Conservation (phyloP, 2,113 vertebrate species). For the Corythaeola cristata region DNA sequence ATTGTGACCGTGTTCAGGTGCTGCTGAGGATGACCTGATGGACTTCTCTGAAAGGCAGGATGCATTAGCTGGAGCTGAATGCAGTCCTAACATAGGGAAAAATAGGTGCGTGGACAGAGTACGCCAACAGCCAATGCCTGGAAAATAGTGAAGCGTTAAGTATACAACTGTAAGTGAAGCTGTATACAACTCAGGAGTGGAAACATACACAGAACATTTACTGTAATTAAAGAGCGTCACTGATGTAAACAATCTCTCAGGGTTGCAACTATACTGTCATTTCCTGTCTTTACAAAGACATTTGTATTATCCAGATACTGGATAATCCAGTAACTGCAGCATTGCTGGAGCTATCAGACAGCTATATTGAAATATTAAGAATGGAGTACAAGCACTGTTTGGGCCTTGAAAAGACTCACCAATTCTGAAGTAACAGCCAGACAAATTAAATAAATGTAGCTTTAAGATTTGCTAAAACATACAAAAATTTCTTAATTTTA, state of each 20-base stretch:
- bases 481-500: not conserved
- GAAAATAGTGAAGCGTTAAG: rapidly evolving
- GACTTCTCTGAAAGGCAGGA: not conserved
- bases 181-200: not conserved
- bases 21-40: not conserved
- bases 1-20: not conserved
- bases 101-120: not conserved
- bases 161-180: not conserved
- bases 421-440: not conserved
- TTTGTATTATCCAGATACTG: not conserved
- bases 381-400: not conserved
- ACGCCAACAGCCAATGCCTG: not conserved
- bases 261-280: not conserved
- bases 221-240: not conserved
- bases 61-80: not conserved
- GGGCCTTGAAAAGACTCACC: not conserved
- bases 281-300: not conserved
- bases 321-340: not conserved
- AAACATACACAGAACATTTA: not conserved
- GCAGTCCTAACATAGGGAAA: not conserved
- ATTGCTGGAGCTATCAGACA: not conserved
- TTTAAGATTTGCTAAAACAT: not conserved
- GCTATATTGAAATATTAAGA: not conserved
- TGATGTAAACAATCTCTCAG: not conserved
- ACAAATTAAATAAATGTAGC: not conserved